Conservation (phyloP, 2,888 invertebrate genomes). For the Diplolepis rosae region DNA sequence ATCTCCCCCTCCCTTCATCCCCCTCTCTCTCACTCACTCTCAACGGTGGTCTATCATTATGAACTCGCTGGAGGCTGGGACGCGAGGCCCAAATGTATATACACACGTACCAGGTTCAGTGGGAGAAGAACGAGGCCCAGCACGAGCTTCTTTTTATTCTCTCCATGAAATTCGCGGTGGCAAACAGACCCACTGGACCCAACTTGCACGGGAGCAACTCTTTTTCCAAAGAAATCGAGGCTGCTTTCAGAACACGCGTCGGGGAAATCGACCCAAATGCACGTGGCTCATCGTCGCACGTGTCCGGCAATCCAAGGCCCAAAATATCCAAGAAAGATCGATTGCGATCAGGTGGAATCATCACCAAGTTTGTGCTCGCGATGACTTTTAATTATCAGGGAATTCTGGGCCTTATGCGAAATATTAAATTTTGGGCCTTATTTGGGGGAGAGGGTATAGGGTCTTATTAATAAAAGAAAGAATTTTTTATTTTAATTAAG, state of each 20-base stretch:
- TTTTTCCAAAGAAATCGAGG: conserved; percentile 28
- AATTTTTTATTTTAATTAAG: too few species aligned
- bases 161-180: conserved; percentile 18
- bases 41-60: conserved; percentile 53
- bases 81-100: conserved; percentile 22
- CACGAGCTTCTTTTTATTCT: conserved; percentile 30
- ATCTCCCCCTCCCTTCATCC: background rate
- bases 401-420: background rate
- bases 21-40: background rate
- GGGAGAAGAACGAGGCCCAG: conserved; percentile 27
- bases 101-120: conserved; percentile 5
- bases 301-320: background rate
- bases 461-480: too few species aligned
- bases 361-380: background rate
- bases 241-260: too few species aligned
- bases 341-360: background rate
- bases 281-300: background rate
- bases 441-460: too few species aligned
- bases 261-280: conserved; percentile 30
- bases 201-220: conserved; percentile 21
- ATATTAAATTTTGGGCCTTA: background rate
- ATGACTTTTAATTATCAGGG: background rate
- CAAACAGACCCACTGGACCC: background rate
- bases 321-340: background rate
- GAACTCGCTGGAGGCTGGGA: conserved; percentile 45